Evolutionary conservation across 2,888 invertebrate genomes (phyloP), one percentile per base, ranked within the genome.

Genomic region (Rotaria magnacalcarata): DNA sequence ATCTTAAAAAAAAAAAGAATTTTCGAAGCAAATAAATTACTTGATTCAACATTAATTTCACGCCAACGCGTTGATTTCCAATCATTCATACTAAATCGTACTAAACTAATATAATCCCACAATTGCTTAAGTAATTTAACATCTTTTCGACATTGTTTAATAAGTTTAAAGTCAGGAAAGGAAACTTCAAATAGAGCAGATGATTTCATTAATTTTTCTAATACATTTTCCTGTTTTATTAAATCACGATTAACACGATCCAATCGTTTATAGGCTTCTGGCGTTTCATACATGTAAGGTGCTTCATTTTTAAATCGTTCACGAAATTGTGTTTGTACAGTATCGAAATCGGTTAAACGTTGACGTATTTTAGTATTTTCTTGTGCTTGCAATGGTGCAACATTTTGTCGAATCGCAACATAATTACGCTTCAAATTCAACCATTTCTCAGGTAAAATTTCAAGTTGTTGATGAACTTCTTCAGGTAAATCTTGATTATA

Each of bases 41-140:
- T 80, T 47, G 34, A 96, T 92, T 97, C 97, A 74, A 97, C 96
- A 90, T 97, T 96, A 87, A 97, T 96, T 90, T 96, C 95, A 87
- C 95, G 93, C 97, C 97, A 97, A 0, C 96, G 95, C 0, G 97
- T 97, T 0, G 95, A 96, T 91, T 97, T 97, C 97, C 97, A 97
- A 90, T 96, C 96, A 89, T 96, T 95, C 85, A 97, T 95, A 89
- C 95, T 95, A 8, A 95, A 95, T 88, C 94, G 94, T 3, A 97
- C 96, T 88, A 96, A 95, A 89, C 93, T 93, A 16, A 95, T 94
- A 90, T 97, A 96, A 92, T 97, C 97, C 97, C 97, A 97, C 21
- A 97, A 93, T 93, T 96, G 95, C 94, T 96, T 90, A 24, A 92
- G 89, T 85, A 92, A 87, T 89, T 94, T 93, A 87, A 97, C 92